Percentiles rank a stretch among this genome's conserved stretches.
Conservation (phyloP, 2,113 vertebrate species). For the Labeo rohita region DNA sequence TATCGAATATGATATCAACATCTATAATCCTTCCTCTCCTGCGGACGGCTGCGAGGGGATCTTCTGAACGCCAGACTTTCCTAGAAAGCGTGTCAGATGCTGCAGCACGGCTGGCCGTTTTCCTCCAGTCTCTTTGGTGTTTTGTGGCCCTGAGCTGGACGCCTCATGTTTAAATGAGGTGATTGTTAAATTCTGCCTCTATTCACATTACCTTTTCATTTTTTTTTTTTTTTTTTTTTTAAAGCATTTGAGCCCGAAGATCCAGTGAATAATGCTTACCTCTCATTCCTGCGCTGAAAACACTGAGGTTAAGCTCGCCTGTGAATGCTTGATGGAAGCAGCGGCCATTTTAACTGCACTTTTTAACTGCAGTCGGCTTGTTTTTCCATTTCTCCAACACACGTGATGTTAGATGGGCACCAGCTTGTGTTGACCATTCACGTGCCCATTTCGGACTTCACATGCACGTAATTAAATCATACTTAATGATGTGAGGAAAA, state of each 20-base stretch:
- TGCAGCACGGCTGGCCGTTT: neutral
- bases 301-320: neutral
- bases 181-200: neutral
- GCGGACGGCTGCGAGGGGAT: constrained; percentile 26
- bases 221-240: neutral
- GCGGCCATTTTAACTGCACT: neutral
- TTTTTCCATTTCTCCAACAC: neutral
- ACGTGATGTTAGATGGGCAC: neutral
- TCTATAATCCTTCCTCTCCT: constrained; percentile 70
- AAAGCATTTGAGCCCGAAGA: neutral
- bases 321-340: neutral
- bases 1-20: constrained; percentile 78
- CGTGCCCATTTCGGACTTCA: neutral
- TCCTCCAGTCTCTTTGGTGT: neutral
- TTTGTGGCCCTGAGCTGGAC: neutral
- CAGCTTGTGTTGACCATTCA: neutral
- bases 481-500: neutral
- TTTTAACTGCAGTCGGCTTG: neutral
- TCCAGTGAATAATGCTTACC: neutral
- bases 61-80: neutral
- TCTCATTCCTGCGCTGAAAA: neutral
- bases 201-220: neutral
- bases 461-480: neutral
- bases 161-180: neutral
- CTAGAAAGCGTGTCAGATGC: neutral